These are phyloP conservation scores for Cetonia aurata DNA, from an alignment of 2,888 invertebrate genomes.

Conservation along the genomic window DNA sequence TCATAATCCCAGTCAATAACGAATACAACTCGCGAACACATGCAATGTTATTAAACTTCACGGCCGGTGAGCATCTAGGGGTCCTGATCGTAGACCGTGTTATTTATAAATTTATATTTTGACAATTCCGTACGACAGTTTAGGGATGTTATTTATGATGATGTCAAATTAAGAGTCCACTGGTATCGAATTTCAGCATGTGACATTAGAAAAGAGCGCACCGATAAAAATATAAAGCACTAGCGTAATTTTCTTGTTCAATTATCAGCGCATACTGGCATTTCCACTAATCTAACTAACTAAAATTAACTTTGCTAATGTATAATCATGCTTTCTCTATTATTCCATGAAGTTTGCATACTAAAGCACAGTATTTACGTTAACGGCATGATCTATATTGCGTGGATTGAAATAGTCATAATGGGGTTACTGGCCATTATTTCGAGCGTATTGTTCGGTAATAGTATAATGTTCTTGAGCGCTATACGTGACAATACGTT, in stretches of 20 bases:
- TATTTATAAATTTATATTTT: slow-evolving; percentile 69
- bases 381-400: slow-evolving; percentile 40
- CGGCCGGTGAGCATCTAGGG: slow-evolving; percentile 63
- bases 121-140: slow-evolving; percentile 66
- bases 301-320: not conserved
- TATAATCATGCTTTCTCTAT: not conserved
- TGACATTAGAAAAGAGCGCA: no score
- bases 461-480: slow-evolving; percentile 53
- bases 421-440: slow-evolving; percentile 45
- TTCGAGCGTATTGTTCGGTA: slow-evolving; percentile 51
- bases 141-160: slow-evolving; percentile 64
- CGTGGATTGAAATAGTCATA: slow-evolving; percentile 33
- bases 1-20: slow-evolving; percentile 53
- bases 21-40: slow-evolving; percentile 64
- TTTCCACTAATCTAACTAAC: no score
- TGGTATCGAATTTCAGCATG: not conserved
- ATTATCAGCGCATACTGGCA: no score
- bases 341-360: not conserved
- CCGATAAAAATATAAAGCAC: no score
- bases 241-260: no score
- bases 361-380: slow-evolving; percentile 9
- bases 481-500: slow-evolving; percentile 54
- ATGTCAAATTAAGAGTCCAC: not conserved
- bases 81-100: slow-evolving; percentile 63
- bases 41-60: slow-evolving; percentile 63